These are phyloP conservation scores for Drosophila stalkeri DNA, from an alignment of 2,888 invertebrate genomes.

Conservation along the genomic window DNA sequence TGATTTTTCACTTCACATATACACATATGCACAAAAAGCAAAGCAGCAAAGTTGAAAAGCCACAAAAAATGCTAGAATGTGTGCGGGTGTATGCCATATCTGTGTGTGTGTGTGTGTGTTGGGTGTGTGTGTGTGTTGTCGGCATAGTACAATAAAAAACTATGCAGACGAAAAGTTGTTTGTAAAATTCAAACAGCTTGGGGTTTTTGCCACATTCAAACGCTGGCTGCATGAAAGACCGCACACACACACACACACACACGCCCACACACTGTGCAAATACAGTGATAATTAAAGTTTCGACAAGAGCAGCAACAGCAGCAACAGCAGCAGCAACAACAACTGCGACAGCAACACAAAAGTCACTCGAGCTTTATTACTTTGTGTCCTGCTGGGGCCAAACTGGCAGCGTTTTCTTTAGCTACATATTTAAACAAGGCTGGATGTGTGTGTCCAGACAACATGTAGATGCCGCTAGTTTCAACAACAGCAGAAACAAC, in stretches of 20 bases:
- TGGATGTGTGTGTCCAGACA: conserved; percentile 62
- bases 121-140: background rate
- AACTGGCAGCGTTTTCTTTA: conserved; percentile 44
- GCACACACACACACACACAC: conserved; percentile 10
- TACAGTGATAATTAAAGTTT: conserved; percentile 79
- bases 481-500: conserved; percentile 27
- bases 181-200: conserved; percentile 47
- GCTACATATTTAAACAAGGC: conserved; percentile 40
- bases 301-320: conserved; percentile 61
- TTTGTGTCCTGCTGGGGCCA: conserved; percentile 59
- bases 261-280: conserved; percentile 47
- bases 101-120: background rate
- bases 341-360: conserved; percentile 31
- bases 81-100: background rate
- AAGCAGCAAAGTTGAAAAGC: conserved; percentile 39
- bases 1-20: conserved; percentile 23
- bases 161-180: conserved; percentile 61
- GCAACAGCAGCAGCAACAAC: conserved; percentile 14
- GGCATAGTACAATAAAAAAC: conserved; percentile 45
- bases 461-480: conserved; percentile 63
- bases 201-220: conserved; percentile 12
- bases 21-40: conserved; percentile 25
- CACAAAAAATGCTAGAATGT: conserved; percentile 44
- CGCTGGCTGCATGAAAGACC: conserved; percentile 25
- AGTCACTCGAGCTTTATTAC: conserved; percentile 72